Conservation (phyloP, 2,888 invertebrate genomes). For the Carabus problematicus region DNA sequence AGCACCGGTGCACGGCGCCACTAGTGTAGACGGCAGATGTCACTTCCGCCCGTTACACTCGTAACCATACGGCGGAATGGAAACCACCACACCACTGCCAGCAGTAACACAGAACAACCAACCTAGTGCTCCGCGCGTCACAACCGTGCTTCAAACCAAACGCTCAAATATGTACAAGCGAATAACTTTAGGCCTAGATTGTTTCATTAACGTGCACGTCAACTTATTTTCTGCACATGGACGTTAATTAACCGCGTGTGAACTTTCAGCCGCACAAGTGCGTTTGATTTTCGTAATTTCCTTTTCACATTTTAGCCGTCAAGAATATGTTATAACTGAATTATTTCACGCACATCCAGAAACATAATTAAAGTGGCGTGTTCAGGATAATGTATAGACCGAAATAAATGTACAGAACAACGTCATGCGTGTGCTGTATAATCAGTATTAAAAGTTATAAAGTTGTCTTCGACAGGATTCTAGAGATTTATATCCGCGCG, state of each 20-base stretch:
- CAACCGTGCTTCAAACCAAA: conserved; percentile 1
- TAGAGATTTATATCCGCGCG: too few relatives aligned
- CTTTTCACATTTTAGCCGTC: too few relatives aligned
- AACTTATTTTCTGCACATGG: conserved; percentile 9
- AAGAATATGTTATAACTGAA: too few relatives aligned
- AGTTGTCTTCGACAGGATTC: too few relatives aligned
- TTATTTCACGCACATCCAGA: too few relatives aligned
- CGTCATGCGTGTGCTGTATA: too few relatives aligned
- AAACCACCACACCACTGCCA: conserved; percentile 5
- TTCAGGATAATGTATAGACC: too few relatives aligned
- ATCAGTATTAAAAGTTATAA: too few relatives aligned
- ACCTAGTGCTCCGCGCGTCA: too few relatives aligned
- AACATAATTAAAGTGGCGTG: too few relatives aligned
- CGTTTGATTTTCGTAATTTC: conserved; percentile 16
- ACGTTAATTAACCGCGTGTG: conserved; percentile 6
- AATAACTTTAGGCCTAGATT: conserved; percentile 24
- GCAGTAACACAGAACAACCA: not conserved
- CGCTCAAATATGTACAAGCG: not conserved
- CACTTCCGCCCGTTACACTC: conserved; percentile 46
- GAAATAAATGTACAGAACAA: too few relatives aligned
- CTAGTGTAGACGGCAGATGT: conserved; percentile 45
- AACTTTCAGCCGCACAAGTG: conserved; percentile 22
- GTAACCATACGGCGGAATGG: conserved; percentile 17
- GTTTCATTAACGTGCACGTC: conserved; percentile 29
- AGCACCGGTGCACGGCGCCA: conserved; percentile 45